phyloP scores from a whole-genome alignment of 2,888 invertebrate species.

The Heliconius hortense region DNA sequence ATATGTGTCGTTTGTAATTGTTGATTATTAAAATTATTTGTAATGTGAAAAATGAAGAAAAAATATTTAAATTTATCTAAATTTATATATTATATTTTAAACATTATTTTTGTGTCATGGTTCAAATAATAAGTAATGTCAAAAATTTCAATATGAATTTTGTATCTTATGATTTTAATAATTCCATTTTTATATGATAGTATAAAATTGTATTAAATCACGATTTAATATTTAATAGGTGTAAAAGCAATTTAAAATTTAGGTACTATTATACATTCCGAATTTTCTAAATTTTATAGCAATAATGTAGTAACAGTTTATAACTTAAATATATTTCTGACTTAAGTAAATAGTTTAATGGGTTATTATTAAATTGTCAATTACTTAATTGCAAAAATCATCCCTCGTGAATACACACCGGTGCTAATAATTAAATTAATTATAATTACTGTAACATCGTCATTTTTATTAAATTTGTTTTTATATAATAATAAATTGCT shows the following conservation, averaged over 20 bases:
- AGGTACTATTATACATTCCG: constrained; percentile 25
- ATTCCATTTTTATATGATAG: neutral
- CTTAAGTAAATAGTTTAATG: constrained; percentile 13
- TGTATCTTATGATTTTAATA: neutral
- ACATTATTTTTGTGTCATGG: neutral
- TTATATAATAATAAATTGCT: neutral
- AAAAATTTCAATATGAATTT: neutral
- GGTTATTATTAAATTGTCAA: constrained; percentile 46
- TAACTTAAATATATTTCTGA: neutral
- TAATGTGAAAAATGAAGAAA: neutral
- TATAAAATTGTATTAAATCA: neutral
- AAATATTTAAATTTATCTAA: neutral
- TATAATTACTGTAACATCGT: constrained; percentile 39
- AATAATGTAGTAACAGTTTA: constrained; percentile 11
- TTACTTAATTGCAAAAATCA: constrained; percentile 49
- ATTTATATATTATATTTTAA: too few species aligned
- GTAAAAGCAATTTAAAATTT: constrained; percentile 7
- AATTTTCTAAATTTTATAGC: constrained; percentile 24
- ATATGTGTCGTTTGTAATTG: constrained; percentile 1
- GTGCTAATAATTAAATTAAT: constrained; percentile 51
- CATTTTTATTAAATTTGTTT: constrained; percentile 20
- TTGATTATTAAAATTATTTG: neutral
- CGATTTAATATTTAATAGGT: neutral
- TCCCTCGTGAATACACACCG: constrained; percentile 47
- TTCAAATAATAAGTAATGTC: neutral